Base-by-base conservation (phyloP, 92 coral and sea anemone species). In the Isaurus tuberculatus region DNA sequence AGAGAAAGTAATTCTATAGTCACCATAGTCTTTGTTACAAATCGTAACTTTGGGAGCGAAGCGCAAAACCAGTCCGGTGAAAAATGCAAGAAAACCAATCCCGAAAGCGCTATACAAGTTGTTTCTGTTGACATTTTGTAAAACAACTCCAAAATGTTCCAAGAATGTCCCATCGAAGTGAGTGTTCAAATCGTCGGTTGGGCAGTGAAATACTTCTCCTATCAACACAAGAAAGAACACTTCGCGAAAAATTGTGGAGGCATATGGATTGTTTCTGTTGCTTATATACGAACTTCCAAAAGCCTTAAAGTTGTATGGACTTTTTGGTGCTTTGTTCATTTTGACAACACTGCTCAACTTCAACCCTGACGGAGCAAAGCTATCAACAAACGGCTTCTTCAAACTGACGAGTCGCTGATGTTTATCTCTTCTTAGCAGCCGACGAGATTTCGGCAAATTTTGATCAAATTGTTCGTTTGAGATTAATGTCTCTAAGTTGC, bases 141-240 rank as follows among this genome's bases (percentile, higher is more conserved):
- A 81, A 25, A 94, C 74, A 8, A 94, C 98, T n/a, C 93, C 95
- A 30, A 94, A 70, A 69, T 92, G 94, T 53, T 94, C 98, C 79
- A 94, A 42, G 66, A 91, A 91, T 9, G 98, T 94, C 17, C 98
- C 98, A 74, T 91, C 98, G 61, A 86, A 89, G 51, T 94, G 95
- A 10, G 90, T 89, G 72, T 94, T 91, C 3, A 94, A 61, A 53
- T 94, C 98, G 46, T 94, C 98, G 11, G 94, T 94, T 0, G 98
- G 93, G 25, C 95, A 83, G 84, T 91, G 94, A 33, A 94, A 83
- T 7, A 94, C n/a, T 85, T 84, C 93, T 29, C 98, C 95, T 0
- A 83, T 58, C 36, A 94, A 74, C 13, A 91, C 93, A 16, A 94
- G 64, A 58, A 94, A 72, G 31, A 94, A 88, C 0, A 89, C 27